Conservation (phyloP, 2,113 vertebrate genomes). For the Apteryx mantelli region DNA sequence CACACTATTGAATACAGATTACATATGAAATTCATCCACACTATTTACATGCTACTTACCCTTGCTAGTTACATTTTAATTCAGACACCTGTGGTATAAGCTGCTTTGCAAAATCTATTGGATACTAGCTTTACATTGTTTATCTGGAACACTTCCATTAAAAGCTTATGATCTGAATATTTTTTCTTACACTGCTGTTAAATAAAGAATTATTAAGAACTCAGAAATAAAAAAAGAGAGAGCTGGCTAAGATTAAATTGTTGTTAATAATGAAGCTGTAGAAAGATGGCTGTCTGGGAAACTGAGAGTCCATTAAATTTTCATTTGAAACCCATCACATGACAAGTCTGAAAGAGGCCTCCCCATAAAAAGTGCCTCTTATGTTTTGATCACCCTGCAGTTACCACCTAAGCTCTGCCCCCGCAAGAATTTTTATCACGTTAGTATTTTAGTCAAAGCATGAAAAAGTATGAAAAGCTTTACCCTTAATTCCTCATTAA, state of each 20-base stretch:
- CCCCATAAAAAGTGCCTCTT: not conserved
- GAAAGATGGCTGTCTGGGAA: slow-evolving; percentile 34
- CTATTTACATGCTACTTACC: not conserved
- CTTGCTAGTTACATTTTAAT: not conserved
- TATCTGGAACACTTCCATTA: not conserved
- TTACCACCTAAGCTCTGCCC: not conserved
- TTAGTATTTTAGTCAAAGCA: slow-evolving; percentile 10
- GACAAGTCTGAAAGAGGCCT: slow-evolving; percentile 4
- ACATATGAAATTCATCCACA: not conserved
- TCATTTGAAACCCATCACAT: slow-evolving; percentile 4
- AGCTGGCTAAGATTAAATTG: not conserved
- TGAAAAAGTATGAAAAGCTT: slow-evolving; percentile 9
- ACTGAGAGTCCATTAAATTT: not conserved
- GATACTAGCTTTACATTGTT: not conserved
- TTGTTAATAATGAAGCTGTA: slow-evolving; percentile 40
- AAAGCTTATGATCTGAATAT: not conserved
- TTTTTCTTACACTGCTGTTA: slow-evolving; percentile 5
- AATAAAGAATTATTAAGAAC: not conserved
- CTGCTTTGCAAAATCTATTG: not conserved
- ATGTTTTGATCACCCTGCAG: slow-evolving; percentile 18
- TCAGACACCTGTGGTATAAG: not conserved
- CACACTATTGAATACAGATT: not conserved
- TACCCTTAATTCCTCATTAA: not conserved
- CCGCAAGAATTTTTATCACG: slow-evolving; percentile 21
- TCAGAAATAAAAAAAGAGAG: not conserved